Base-by-base conservation (phyloP, 2,797 vertebrate genomes). In the Tarsius wallacei region DNA sequence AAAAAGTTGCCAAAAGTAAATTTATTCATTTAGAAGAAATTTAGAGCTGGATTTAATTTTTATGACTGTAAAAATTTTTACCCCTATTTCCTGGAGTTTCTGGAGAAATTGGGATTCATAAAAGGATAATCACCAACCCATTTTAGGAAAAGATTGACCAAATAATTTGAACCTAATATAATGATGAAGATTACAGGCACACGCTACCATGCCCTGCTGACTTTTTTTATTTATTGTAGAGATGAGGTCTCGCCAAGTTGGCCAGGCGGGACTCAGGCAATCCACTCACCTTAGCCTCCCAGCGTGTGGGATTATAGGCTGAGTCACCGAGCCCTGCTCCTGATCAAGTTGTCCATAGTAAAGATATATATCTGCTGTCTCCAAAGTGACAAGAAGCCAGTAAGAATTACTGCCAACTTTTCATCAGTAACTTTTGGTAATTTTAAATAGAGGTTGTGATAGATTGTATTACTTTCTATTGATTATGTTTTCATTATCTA, bases 371-470 rank as follows among this genome's bases (percentile, higher is more conserved):
- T 42, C 51, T 94, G 14, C 9, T 68, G 57, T 73, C 28, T 0
- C 59, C 22, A 47, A 73, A 97, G 84, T 80, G 26, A 86, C 61
- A 97, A 83, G 24, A 82, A 36, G 57, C 76, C 85, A 53, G 1
- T 80, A 49, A 86, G 59, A 80, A 90, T 82, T 49, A 47, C 53
- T 86, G 36, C 70, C 26, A 66, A 11, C 33, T 87, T 96, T 93
- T n/a, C n/a, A n/a, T 80, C 16, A 53, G 17, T 53, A 63, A 80
- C 22, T 51, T 36, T 51, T 53, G 6, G 53, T n/a, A 68, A 82
- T 66, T 77, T 68, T 77, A 24, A 47, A n/a, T 31, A 55, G 15
- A 70, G 42, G 1, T 11, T 63, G 15, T 3, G 51, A 63, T n/a
- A 49, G 19, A n/a, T 33, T 66, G 63, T 64, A 31, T 63, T 19